phyloP scores from a whole-genome alignment of 2,888 invertebrate species.

The Sarcophaga caerulescens region DNA sequence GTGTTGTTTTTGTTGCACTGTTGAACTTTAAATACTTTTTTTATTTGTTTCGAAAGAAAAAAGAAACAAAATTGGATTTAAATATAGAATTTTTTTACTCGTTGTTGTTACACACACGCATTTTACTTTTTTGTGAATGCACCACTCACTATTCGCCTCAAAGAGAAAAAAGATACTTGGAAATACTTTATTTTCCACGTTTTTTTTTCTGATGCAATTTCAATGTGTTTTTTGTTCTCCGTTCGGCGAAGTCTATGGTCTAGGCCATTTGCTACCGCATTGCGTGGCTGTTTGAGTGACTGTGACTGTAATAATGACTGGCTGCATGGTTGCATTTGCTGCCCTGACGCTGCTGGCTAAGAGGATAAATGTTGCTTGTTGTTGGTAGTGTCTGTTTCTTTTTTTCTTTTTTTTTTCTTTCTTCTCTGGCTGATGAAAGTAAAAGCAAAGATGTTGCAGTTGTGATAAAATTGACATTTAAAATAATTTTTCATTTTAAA shows the following conservation, averaged over 20 bases:
- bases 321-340: background rate
- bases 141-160: background rate
- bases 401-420: no score
- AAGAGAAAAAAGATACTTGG: constrained; percentile 22
- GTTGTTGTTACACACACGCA: constrained; percentile 46
- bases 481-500: constrained; percentile 57
- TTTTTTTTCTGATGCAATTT: constrained; percentile 5
- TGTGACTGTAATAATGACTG: background rate
- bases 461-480: constrained; percentile 59
- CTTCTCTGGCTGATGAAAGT: constrained; percentile 53
- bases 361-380: constrained; percentile 3
- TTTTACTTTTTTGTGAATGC: constrained; percentile 20
- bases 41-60: background rate
- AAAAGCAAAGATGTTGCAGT: constrained; percentile 52
- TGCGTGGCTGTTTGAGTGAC: constrained; percentile 45
- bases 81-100: constrained; percentile 54
- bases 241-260: constrained; percentile 49
- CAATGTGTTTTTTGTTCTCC: constrained; percentile 8
- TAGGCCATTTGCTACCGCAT: constrained; percentile 65
- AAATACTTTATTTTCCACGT: constrained; percentile 8
- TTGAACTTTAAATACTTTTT: constrained; percentile 52
- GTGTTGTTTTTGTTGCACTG: constrained; percentile 58
- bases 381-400: background rate
- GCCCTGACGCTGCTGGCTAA: background rate
- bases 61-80: constrained; percentile 44